A percentile compares a stretch with the other conserved stretches of the same genome.
Conservation (phyloP, 1,140 invertebrate genomes). For the Bombus vancouverensis region DNA sequence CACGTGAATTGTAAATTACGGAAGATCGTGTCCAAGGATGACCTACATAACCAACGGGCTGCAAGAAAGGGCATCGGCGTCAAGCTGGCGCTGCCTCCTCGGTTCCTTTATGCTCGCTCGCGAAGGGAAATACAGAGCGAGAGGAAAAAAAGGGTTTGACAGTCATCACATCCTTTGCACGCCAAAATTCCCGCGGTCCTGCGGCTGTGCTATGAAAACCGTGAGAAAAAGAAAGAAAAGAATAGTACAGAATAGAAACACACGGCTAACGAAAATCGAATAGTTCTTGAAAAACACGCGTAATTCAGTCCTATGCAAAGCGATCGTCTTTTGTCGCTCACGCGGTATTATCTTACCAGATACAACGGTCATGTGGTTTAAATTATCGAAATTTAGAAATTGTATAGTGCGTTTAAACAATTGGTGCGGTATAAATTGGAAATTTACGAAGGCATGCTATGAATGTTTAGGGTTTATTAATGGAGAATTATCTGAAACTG, state of each 20-base stretch:
- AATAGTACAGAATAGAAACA: not conserved
- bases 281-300: slow-evolving; percentile 26
- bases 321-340: not conserved
- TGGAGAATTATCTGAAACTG: not conserved
- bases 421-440: not conserved
- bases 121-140: slow-evolving; percentile 48
- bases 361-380: too few species aligned
- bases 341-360: too few species aligned
- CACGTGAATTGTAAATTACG: slow-evolving; percentile 73
- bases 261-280: slow-evolving; percentile 35
- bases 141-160: slow-evolving; percentile 73
- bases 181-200: slow-evolving; percentile 74
- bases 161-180: slow-evolving; percentile 72
- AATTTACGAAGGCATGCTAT: too few species aligned
- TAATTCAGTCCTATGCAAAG: not conserved
- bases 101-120: slow-evolving; percentile 64
- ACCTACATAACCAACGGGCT: slow-evolving; percentile 77
- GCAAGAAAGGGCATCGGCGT: slow-evolving; percentile 76
- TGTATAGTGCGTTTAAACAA: too few species aligned
- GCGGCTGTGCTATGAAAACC: slow-evolving; percentile 56
- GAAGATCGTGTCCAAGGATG: slow-evolving; percentile 77
- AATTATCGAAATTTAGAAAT: not conserved
- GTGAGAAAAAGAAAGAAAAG: slow-evolving; percentile 70
- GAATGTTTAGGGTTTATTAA: not conserved
- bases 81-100: slow-evolving; percentile 50